phyloP scores from a whole-genome alignment of 2,797 vertebrate genomes.

The Poecilia wingei region DNA sequence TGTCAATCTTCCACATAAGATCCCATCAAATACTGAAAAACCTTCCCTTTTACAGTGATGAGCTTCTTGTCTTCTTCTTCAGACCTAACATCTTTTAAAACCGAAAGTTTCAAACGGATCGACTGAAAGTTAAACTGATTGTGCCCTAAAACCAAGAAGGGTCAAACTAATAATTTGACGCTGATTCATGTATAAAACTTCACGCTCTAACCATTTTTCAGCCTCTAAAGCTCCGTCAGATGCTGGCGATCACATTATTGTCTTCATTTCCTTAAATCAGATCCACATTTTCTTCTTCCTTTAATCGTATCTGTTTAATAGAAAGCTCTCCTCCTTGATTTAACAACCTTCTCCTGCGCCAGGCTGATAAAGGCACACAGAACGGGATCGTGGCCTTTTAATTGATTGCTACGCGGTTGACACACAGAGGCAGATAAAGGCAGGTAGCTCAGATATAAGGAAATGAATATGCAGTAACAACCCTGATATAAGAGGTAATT shows the following conservation, averaged over 20 bases:
- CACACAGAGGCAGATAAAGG: neutral
- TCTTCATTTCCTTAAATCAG: conserved; percentile 4
- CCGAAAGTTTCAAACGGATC: neutral
- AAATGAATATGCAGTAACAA: conserved; percentile 1
- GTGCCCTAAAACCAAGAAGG: neutral
- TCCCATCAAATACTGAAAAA: neutral
- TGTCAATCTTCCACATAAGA: neutral
- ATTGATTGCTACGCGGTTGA: conserved; percentile 3
- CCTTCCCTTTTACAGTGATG: neutral
- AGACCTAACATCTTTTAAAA: neutral
- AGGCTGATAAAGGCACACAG: neutral
- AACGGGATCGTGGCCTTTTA: neutral
- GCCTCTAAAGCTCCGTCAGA: conserved; percentile 6
- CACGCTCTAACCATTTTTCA: neutral
- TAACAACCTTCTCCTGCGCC: neutral
- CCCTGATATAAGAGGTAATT: conserved; percentile 9
- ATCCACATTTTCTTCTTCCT: conserved; percentile 5
- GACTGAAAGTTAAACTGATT: neutral
- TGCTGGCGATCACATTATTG: conserved; percentile 1
- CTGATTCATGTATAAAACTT: neutral
- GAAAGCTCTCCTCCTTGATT: conserved; percentile 17
- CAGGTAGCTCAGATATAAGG: conserved; percentile 3
- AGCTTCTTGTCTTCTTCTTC: neutral
- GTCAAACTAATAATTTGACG: neutral
- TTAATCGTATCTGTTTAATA: conserved; percentile 7